A percentile compares a stretch with the other conserved stretches of the same genome.
These are phyloP conservation scores for Ctenosaura bakeri DNA, from an alignment of 2,797 vertebrate species.

Conservation along the genomic window DNA sequence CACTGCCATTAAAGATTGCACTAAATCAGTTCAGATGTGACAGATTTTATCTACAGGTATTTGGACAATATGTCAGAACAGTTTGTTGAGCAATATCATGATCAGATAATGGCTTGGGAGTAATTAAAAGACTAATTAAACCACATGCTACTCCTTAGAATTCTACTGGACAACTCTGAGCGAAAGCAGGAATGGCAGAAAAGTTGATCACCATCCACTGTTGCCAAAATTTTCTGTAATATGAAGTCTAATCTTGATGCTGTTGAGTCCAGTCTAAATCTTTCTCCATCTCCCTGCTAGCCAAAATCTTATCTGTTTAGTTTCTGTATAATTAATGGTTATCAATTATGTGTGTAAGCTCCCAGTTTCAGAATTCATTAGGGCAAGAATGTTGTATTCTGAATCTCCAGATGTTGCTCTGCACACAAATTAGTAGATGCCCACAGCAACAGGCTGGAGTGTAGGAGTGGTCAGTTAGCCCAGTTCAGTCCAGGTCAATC, in stretches of 20 bases:
- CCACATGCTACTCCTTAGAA: neutral
- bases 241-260: neutral
- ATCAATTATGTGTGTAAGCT: neutral
- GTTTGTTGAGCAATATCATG: neutral
- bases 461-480: too few relatives aligned
- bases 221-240: neutral
- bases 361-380: neutral
- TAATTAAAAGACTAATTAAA: slow-evolving; percentile 12
- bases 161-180: neutral
- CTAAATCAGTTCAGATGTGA: neutral
- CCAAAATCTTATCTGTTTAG: neutral
- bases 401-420: neutral
- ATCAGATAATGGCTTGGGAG: neutral
- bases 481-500: too few relatives aligned
- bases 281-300: neutral
- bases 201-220: neutral
- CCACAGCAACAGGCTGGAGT: too few relatives aligned
- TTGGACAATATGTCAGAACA: neutral
- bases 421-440: too few relatives aligned
- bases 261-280: neutral
- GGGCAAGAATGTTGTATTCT: neutral
- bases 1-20: neutral
- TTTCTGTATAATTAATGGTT: neutral
- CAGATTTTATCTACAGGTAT: neutral
- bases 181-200: neutral